A percentile compares a stretch with the other conserved stretches of the same genome.
Evolutionary conservation across 2,888 invertebrate genomes (phyloP).

Genomic region (Prenolepis imparis): DNA sequence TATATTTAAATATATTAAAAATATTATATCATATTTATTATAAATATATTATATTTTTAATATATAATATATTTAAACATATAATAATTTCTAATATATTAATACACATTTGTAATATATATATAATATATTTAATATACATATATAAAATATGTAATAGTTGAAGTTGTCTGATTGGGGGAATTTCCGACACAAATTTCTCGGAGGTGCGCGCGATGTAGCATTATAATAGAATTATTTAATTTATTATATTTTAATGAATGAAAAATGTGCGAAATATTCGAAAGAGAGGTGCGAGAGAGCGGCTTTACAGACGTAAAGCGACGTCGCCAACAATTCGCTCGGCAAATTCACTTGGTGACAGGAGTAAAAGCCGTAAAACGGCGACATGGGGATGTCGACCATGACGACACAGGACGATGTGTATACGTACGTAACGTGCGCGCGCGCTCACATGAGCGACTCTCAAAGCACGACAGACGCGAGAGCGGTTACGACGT

Average conservation of each 20-base stretch:
- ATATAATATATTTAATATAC: too few relatives aligned
- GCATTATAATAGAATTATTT: not conserved
- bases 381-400: slow-evolving; percentile 13
- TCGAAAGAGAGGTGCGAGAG: not conserved
- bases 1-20: too few relatives aligned
- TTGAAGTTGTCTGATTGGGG: not conserved
- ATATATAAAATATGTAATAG: too few relatives aligned
- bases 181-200: not conserved
- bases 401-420: not conserved
- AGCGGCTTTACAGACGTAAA: not conserved
- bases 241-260: slow-evolving; percentile 2
- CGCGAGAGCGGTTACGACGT: slow-evolving; percentile 47
- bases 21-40: too few relatives aligned
- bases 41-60: too few relatives aligned
- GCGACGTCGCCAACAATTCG: slow-evolving; percentile 5
- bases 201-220: too few relatives aligned
- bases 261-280: not conserved
- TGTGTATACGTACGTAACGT: not conserved
- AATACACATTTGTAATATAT: too few relatives aligned
- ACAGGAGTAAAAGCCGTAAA: slow-evolving; percentile 46
- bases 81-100: too few relatives aligned
- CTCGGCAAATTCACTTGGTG: slow-evolving; percentile 32
- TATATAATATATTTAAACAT: too few relatives aligned
- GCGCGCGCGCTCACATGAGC: slow-evolving; percentile 21
- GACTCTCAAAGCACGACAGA: slow-evolving; percentile 49